Evolutionary conservation across 2,888 invertebrate genomes (phyloP), one percentile per base, ranked within the genome.

Genomic region (Calliphora vomitoria): DNA sequence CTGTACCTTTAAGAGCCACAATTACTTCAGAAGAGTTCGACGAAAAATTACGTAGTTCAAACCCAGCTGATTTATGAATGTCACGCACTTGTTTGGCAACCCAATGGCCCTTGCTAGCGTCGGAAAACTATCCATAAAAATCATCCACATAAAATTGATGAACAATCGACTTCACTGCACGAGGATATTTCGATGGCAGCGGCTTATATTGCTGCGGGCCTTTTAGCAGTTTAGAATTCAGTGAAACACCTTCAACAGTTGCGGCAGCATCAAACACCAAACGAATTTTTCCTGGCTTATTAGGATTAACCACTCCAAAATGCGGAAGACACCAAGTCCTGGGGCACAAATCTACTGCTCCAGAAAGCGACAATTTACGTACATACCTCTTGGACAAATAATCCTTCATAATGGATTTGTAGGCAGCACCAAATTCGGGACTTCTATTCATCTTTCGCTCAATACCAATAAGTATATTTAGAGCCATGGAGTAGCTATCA

Each of bases 401-500:
- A 8, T 62, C 60, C 68, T 18, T n/a, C n/a, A n/a, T n/a, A n/a
- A n/a, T n/a, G n/a, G n/a, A n/a, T n/a, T n/a, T n/a, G n/a, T n/a
- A n/a, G n/a, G n/a, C n/a, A n/a, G n/a, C n/a, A n/a, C n/a, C n/a
- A n/a, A n/a, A n/a, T n/a, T n/a, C n/a, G n/a, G n/a, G n/a, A n/a
- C n/a, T n/a, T n/a, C n/a, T n/a, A n/a, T n/a, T n/a, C n/a, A n/a
- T n/a, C n/a, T n/a, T n/a, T n/a, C n/a, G n/a, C n/a, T n/a, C n/a
- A n/a, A n/a, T n/a, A n/a, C n/a, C n/a, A n/a, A n/a, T n/a, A n/a
- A n/a, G n/a, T n/a, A n/a, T n/a, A 72, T 72, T 72, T 5, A 72
- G 10, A 41, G 64, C 64, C 72, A 64, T 72, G 6, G 72, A 64
- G 20, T 81, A 81, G 31, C 81, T 81, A 38, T 81, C 81, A 13